A percentile compares a stretch with the other conserved stretches of the same genome.
Evolutionary conservation across 2,888 invertebrate species (phyloP).

Genomic region (Loripinus fragilis): DNA sequence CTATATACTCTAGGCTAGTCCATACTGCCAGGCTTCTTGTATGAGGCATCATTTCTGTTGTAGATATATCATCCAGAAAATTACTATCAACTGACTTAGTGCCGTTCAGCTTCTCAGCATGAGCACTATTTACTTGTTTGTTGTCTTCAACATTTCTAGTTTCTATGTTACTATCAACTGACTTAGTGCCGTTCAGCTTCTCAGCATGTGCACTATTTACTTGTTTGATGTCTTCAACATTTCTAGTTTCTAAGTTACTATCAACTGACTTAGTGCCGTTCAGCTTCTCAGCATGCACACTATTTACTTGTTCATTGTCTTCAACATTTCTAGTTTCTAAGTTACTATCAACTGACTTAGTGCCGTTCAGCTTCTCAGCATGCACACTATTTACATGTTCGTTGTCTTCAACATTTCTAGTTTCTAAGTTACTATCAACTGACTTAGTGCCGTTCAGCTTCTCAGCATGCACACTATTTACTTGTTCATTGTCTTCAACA

Average conservation of each 20-base stretch:
- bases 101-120: neutral
- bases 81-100: conserved; percentile 52
- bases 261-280: neutral
- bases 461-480: no score
- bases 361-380: neutral
- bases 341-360: neutral
- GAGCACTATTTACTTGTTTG: neutral
- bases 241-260: no score
- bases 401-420: no score
- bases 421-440: neutral
- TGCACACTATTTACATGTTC: no score
- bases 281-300: no score
- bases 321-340: no score
- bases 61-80: conserved; percentile 43
- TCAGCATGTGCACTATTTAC: no score
- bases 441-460: neutral
- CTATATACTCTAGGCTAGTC: conserved; percentile 56
- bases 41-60: conserved; percentile 1
- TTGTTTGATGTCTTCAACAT: no score
- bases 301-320: no score
- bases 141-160: no score
- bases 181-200: neutral
- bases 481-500: no score
- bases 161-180: no score
- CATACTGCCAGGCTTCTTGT: conserved; percentile 51